Conservation (phyloP, 2,888 invertebrate species). For the Athalia cordata region DNA sequence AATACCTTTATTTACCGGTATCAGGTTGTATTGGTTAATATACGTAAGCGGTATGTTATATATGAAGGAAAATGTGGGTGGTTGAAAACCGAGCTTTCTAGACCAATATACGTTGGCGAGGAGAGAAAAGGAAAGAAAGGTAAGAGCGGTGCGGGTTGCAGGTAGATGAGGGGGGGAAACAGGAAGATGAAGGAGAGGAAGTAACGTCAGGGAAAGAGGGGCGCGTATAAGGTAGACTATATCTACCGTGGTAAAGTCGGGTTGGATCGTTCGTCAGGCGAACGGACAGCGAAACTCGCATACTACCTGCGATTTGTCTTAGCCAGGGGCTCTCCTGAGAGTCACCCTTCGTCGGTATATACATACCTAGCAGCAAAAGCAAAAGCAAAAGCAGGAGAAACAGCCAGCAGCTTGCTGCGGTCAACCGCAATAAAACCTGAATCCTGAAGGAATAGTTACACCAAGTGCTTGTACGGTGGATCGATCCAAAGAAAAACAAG, state of each 20-base stretch:
- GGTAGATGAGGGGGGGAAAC: too few species aligned
- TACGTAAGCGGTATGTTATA: too few species aligned
- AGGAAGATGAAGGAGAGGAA: background rate
- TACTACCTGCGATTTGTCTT: conserved; percentile 39
- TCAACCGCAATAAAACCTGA: conserved; percentile 39
- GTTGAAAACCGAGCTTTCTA: background rate
- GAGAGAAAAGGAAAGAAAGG: background rate
- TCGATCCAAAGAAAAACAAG: conserved; percentile 3
- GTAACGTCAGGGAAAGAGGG: background rate
- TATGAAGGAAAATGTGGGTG: too few species aligned
- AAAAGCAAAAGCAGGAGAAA: background rate
- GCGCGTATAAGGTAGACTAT: background rate
- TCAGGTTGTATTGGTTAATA: too few species aligned
- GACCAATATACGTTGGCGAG: background rate
- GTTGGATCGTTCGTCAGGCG: conserved; percentile 35
- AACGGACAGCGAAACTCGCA: conserved; percentile 33
- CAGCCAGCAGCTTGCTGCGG: background rate
- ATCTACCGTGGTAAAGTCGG: background rate
- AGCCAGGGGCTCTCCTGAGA: conserved; percentile 41
- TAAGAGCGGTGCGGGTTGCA: background rate
- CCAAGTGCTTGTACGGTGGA: background rate
- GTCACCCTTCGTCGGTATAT: conserved; percentile 4
- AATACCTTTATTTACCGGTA: too few species aligned
- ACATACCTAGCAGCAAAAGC: too few species aligned
- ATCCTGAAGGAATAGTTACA: conserved; percentile 15